These are phyloP conservation scores for Bungarus multicinctus DNA, from an alignment of 2,113 vertebrate genomes.

Conservation along the genomic window DNA sequence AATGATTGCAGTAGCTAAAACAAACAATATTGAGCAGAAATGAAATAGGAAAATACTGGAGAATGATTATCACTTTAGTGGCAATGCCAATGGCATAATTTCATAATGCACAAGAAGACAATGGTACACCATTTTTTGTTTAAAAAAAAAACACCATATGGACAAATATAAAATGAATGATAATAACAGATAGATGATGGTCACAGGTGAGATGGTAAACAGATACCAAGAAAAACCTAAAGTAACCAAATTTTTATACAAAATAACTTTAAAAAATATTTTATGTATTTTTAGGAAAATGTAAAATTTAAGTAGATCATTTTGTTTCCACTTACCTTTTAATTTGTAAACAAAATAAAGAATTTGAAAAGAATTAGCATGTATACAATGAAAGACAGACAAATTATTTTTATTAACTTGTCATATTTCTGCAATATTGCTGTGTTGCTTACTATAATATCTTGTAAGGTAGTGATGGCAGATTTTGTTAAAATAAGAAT, in stretches of 20 bases:
- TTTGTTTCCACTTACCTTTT: not conserved
- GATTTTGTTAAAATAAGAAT: constrained; percentile 22
- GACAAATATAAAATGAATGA: not conserved
- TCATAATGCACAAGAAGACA: not conserved
- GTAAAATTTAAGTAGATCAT: not conserved
- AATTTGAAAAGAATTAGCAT: not conserved
- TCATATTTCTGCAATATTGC: not conserved
- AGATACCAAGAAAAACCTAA: not conserved
- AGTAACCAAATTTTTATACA: not conserved
- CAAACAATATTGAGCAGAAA: no score
- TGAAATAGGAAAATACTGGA: not conserved
- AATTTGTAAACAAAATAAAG: not conserved
- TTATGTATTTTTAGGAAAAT: not conserved
- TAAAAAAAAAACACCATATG: not conserved
- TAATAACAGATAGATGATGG: not conserved
- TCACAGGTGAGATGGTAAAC: not conserved
- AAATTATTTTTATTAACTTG: constrained; percentile 20
- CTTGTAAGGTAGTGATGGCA: not conserved
- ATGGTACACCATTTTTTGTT: not conserved
- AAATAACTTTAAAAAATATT: not conserved
- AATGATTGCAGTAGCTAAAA: no score
- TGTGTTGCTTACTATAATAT: constrained; percentile 2
- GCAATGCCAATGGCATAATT: not conserved
- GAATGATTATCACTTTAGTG: not conserved
- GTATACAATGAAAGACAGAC: not conserved